Conservation (phyloP, 2,113 vertebrate genomes). For the Aspiorhynchus laticeps region DNA sequence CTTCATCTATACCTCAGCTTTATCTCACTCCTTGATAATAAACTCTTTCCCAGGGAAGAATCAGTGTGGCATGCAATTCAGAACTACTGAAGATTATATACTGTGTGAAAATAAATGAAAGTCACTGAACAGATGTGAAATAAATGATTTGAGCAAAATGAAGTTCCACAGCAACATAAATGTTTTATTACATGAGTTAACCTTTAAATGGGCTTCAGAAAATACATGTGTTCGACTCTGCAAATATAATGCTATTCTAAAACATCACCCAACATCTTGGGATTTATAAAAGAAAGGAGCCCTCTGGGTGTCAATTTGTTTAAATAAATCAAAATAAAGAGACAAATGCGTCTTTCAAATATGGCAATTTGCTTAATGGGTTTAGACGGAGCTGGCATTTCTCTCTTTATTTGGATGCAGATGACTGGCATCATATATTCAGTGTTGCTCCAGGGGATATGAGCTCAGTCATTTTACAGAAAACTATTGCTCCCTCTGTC, state of each 20-base stretch:
- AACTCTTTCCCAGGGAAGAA: background rate
- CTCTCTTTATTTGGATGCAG: constrained; percentile 31
- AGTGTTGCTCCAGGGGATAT: constrained; percentile 24
- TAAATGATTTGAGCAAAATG: constrained; percentile 11
- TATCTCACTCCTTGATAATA: constrained; percentile 17
- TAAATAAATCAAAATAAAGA: constrained; percentile 26
- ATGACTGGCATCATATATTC: constrained; percentile 33
- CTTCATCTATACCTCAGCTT: constrained; percentile 9
- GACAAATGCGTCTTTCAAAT: constrained; percentile 15
- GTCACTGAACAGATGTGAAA: constrained; percentile 9
- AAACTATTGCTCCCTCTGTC: background rate
- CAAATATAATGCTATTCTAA: background rate
- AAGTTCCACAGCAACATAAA: constrained; percentile 6
- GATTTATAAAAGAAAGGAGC: constrained; percentile 1
- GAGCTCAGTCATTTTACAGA: constrained; percentile 1
- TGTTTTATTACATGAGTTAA: constrained; percentile 20
- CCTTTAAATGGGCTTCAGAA: background rate
- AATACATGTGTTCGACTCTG: background rate
- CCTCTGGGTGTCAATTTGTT: constrained; percentile 11
- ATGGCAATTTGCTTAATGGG: constrained; percentile 31
- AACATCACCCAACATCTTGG: background rate
- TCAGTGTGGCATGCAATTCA: background rate
- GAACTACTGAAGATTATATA: background rate
- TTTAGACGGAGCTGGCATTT: constrained; percentile 16
- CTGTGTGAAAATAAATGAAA: constrained; percentile 13